A percentile compares a stretch with the other conserved stretches of the same genome.
These are phyloP conservation scores for Cyphomyrus plagiostoma DNA, from an alignment of 2,113 vertebrate genomes.

Conservation along the genomic window DNA sequence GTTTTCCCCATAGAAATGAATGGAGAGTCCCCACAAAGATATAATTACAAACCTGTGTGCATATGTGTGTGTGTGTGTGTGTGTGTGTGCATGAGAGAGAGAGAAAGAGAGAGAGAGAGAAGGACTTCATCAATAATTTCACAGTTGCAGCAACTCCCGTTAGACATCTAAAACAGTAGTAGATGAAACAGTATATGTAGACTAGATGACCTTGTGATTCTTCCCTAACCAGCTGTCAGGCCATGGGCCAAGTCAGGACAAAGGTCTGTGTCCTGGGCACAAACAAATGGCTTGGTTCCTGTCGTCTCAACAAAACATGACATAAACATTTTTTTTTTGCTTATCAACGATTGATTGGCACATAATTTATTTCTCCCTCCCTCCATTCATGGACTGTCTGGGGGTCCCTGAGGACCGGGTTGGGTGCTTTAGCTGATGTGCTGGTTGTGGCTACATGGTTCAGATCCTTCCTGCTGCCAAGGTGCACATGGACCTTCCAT, in stretches of 20 bases:
- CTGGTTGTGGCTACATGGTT: neutral
- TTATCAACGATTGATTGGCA: too few species aligned
- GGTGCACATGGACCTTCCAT: neutral
- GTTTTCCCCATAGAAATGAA: too few species aligned
- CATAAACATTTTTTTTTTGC: too few species aligned
- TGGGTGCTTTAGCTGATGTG: neutral
- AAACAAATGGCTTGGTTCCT: neutral
- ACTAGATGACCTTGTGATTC: neutral
- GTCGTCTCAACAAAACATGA: neutral
- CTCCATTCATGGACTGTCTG: neutral
- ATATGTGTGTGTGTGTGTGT: too few species aligned
- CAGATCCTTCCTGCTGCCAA: neutral
- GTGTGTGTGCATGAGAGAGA: too few species aligned
- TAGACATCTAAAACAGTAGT: neutral
- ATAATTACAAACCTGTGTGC: too few species aligned
- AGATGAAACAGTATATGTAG: neutral
- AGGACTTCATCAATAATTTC: neutral
- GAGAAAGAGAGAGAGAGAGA: neutral
- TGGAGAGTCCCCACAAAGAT: too few species aligned
- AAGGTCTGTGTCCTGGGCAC: neutral
- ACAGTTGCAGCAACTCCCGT: neutral
- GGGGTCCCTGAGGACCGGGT: neutral
- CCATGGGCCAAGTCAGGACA: neutral
- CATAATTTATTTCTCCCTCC: neutral
- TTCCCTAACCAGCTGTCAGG: neutral